Evolutionary conservation across 1,140 invertebrate genomes (phyloP).

Genomic region (Drosophila willistoni): DNA sequence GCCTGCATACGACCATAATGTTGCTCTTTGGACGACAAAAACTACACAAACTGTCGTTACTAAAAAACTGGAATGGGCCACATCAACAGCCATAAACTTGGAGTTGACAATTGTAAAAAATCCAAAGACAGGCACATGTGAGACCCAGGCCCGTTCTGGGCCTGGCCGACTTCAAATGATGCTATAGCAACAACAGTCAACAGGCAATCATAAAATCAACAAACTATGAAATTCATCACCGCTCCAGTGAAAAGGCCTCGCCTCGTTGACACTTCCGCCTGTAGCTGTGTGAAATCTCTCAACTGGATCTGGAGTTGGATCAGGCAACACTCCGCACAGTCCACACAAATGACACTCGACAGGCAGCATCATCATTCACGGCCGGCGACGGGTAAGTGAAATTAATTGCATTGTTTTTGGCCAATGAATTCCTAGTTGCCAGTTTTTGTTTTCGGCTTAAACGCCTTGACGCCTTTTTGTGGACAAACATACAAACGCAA

Average conservation of each 20-base stretch:
- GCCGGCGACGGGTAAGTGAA: slow-evolving; percentile 80
- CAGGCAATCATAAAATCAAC: slow-evolving; percentile 82
- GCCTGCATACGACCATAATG: slow-evolving; percentile 73
- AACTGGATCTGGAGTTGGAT: slow-evolving; percentile 63
- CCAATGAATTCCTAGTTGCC: slow-evolving; percentile 80
- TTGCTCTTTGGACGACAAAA: slow-evolving; percentile 37
- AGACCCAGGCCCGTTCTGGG: slow-evolving; percentile 18
- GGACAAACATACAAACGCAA: slow-evolving; percentile 14
- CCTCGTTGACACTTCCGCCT: slow-evolving; percentile 72
- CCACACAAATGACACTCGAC: slow-evolving; percentile 43
- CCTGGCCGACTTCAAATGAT: neutral
- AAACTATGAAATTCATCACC: slow-evolving; percentile 82
- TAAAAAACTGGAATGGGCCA: slow-evolving; percentile 57
- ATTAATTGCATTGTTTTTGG: slow-evolving; percentile 83
- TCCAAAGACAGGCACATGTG: slow-evolving; percentile 37
- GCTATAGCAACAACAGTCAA: slow-evolving; percentile 41
- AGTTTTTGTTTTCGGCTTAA: slow-evolving; percentile 80
- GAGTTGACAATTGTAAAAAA: slow-evolving; percentile 74
- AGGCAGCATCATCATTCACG: slow-evolving; percentile 58
- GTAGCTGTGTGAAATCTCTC: slow-evolving; percentile 54
- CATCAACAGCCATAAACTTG: slow-evolving; percentile 70
- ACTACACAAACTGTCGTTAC: slow-evolving; percentile 60
- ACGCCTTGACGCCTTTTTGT: slow-evolving; percentile 76
- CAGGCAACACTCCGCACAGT: slow-evolving; percentile 40
- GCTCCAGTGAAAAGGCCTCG: slow-evolving; percentile 66